phyloP scores from a whole-genome alignment of 2,888 invertebrate species.

The Caenorhabditis sp. region DNA sequence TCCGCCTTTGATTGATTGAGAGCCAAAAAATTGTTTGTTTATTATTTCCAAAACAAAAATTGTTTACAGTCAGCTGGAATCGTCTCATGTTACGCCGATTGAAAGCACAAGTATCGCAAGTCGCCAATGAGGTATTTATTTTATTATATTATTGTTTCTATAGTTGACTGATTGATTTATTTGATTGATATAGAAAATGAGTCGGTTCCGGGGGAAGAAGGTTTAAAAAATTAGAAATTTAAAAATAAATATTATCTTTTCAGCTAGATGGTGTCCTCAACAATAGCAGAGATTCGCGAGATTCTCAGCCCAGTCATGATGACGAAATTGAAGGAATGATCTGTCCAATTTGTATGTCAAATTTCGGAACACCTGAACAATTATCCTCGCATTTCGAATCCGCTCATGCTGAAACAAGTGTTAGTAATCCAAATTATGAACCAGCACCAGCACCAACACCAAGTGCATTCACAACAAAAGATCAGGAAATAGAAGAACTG shows the following conservation, averaged over 20 bases:
- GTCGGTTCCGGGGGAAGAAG: neutral
- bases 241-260: conserved; percentile 9
- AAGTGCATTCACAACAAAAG: conserved; percentile 25
- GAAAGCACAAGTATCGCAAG: conserved; percentile 55
- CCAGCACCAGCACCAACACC: conserved; percentile 11
- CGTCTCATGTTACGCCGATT: conserved; percentile 47
- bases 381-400: conserved; percentile 49
- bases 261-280: conserved; percentile 44
- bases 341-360: conserved; percentile 60
- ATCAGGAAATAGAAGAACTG: conserved; percentile 47
- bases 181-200: neutral
- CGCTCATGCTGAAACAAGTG: conserved; percentile 35
- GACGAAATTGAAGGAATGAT: conserved; percentile 74
- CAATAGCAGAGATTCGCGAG: conserved; percentile 22
- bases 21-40: conserved; percentile 2
- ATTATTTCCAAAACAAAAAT: neutral
- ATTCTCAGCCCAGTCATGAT: conserved; percentile 20
- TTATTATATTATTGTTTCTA: neutral
- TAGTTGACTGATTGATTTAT: neutral
- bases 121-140: conserved; percentile 50
- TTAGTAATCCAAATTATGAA: conserved; percentile 15
- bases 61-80: conserved; percentile 14
- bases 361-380: conserved; percentile 49
- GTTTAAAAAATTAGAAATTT: neutral
- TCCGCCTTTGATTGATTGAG: neutral